These are phyloP conservation scores for Drosophila ustulata DNA, from an alignment of 2,888 invertebrate species.

Conservation along the genomic window DNA sequence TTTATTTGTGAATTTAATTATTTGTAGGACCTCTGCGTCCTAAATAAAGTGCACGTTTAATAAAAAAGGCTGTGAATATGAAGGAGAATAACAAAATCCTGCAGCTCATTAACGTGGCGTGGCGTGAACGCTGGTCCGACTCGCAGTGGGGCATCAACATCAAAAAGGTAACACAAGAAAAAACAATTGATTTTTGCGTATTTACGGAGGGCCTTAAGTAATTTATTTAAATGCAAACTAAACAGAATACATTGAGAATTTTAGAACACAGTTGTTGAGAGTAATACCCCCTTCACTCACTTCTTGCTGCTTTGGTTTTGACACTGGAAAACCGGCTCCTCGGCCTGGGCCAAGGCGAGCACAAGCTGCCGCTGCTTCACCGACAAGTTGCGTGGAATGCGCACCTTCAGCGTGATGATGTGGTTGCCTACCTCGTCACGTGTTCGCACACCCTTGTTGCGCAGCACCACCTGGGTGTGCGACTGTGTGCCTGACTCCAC, in stretches of 20 bases:
- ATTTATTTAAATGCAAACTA: constrained; percentile 23
- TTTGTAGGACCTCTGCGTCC: constrained; percentile 5
- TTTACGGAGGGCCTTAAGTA: constrained; percentile 17
- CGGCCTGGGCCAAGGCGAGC: constrained; percentile 77
- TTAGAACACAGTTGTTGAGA: constrained; percentile 29
- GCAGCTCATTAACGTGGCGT: constrained; percentile 87
- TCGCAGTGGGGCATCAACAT: constrained; percentile 98
- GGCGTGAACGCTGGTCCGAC: constrained; percentile 98
- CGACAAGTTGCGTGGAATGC: constrained; percentile 78
- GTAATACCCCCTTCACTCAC: neutral
- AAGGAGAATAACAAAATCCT: constrained; percentile 87
- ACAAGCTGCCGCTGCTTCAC: constrained; percentile 82
- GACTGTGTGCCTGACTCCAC: constrained; percentile 82
- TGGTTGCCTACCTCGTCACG: constrained; percentile 77
- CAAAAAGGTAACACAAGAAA: constrained; percentile 89
- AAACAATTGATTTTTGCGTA: constrained; percentile 37
- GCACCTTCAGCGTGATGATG: constrained; percentile 80
- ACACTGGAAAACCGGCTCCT: constrained; percentile 76
- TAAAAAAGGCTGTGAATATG: constrained; percentile 58
- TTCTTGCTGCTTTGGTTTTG: constrained; percentile 27
- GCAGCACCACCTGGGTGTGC: constrained; percentile 74
- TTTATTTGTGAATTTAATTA: constrained; percentile 5
- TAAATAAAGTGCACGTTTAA: constrained; percentile 7
- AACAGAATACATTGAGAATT: constrained; percentile 64
- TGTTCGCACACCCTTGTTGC: constrained; percentile 77